Conservation (phyloP, 2,113 vertebrate genomes). For the Nothobranchius furzeri region DNA sequence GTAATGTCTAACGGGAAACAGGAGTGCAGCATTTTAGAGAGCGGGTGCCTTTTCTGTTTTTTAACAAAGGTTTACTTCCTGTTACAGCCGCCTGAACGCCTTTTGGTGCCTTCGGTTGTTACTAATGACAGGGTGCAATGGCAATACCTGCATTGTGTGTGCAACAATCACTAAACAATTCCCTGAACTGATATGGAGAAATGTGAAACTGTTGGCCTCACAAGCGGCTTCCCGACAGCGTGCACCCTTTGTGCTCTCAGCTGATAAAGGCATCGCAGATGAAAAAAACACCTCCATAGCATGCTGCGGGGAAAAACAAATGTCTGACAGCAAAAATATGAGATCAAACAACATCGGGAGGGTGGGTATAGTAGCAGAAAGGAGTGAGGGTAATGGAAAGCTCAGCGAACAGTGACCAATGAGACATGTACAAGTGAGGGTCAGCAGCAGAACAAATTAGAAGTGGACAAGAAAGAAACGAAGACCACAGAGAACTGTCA, state of each 20-base stretch:
- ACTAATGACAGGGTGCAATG: conserved; percentile 57
- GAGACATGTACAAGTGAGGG: conserved; percentile 51
- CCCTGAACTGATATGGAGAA: conserved; percentile 21
- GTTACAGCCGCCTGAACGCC: conserved; percentile 21
- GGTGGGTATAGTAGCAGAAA: conserved; percentile 12
- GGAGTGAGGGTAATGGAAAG: conserved; percentile 56
- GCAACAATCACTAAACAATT: conserved; percentile 33
- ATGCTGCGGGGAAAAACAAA: conserved; percentile 46
- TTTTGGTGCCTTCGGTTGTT: conserved; percentile 45
- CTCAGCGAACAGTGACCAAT: conserved; percentile 70
- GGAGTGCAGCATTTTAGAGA: conserved; percentile 29
- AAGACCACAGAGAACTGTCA: conserved; percentile 40
- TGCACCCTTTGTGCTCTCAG: conserved; percentile 24
- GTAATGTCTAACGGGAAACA: conserved; percentile 22
- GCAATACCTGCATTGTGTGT: conserved; percentile 18
- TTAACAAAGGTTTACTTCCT: conserved; percentile 37
- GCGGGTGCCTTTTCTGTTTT: conserved; percentile 23
- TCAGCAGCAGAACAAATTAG: conserved; percentile 64
- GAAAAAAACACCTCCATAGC: conserved; percentile 40
- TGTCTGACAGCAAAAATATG: conserved; percentile 51
- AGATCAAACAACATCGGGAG: conserved; percentile 52
- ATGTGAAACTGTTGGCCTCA: conserved; percentile 26
- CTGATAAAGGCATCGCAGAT: conserved; percentile 48
- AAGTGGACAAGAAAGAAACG: conserved; percentile 32
- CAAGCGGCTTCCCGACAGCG: conserved; percentile 5